Conservation (phyloP, 2,797 vertebrate species). For the Lophius americanus region DNA sequence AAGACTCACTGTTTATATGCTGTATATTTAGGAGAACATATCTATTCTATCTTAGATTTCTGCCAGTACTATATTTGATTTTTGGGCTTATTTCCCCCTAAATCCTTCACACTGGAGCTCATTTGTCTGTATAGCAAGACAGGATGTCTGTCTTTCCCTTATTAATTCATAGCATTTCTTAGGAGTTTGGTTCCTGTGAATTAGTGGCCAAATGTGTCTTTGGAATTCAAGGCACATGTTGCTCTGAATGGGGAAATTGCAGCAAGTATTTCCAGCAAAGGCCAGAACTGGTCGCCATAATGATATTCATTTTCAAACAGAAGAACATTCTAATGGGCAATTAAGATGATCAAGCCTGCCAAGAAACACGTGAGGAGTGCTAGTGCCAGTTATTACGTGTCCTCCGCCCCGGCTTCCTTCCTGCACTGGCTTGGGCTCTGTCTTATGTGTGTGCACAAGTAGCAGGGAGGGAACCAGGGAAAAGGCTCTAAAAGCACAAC, state of each 20-base stretch:
- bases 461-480: constrained; percentile 76
- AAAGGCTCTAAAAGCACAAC: constrained; percentile 86
- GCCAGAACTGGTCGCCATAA: constrained; percentile 80
- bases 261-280: constrained; percentile 76
- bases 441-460: constrained; percentile 83
- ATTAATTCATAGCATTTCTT: constrained; percentile 75
- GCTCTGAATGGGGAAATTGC: constrained; percentile 78
- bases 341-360: constrained; percentile 90
- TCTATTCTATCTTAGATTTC: background rate
- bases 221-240: constrained; percentile 78
- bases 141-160: constrained; percentile 71
- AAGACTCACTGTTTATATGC: no score
- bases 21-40: background rate
- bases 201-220: constrained; percentile 77
- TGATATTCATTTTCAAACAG: constrained; percentile 90
- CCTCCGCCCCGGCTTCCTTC: constrained; percentile 77
- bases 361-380: constrained; percentile 84
- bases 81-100: no score
- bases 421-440: constrained; percentile 77
- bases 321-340: constrained; percentile 89
- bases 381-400: constrained; percentile 82
- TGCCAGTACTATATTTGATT: no score
- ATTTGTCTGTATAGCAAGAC: constrained; percentile 65
- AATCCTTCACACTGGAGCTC: background rate
- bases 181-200: constrained; percentile 73